A percentile compares a stretch with the other conserved stretches of the same genome.
phyloP scores from a whole-genome alignment of 2,888 invertebrate genomes.

The Coremacera marginata region DNA sequence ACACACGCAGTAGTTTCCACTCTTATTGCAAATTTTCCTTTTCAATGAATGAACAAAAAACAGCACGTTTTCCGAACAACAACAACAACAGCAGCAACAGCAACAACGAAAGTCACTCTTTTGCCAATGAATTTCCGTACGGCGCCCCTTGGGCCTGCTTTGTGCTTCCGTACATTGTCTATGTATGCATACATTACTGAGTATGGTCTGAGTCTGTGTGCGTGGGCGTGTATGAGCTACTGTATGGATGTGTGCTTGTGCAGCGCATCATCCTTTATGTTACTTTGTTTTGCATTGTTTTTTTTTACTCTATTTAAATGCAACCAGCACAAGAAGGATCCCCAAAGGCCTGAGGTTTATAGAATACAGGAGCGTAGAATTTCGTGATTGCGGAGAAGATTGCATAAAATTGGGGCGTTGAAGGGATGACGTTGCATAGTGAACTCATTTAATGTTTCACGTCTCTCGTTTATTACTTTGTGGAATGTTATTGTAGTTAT shows the following conservation, averaged over 20 bases:
- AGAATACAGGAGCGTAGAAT: background rate
- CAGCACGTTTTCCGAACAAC: conserved; percentile 7
- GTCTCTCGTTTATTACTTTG: conserved; percentile 14
- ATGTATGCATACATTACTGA: conserved; percentile 11
- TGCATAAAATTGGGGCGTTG: background rate
- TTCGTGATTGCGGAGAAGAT: background rate
- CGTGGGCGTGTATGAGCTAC: background rate
- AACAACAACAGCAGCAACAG: conserved; percentile 1
- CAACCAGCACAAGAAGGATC: background rate
- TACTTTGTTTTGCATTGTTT: background rate
- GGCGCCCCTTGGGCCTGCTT: conserved; percentile 21
- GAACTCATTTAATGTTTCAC: background rate
- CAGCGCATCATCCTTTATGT: background rate
- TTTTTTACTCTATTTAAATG: background rate
- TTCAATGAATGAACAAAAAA: conserved; percentile 13
- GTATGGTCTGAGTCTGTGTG: background rate
- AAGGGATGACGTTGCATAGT: background rate
- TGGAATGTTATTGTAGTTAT: background rate
- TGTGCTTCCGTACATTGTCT: conserved; percentile 21
- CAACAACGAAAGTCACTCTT: conserved; percentile 6
- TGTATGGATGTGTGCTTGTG: background rate
- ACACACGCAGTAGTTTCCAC: background rate
- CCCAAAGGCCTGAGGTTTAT: background rate
- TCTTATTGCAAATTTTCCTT: conserved; percentile 30
- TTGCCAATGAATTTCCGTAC: conserved; percentile 15